A percentile compares a stretch with the other conserved stretches of the same genome.
Conservation (phyloP, 2,888 invertebrate genomes). For the Tetragnatha montana region DNA sequence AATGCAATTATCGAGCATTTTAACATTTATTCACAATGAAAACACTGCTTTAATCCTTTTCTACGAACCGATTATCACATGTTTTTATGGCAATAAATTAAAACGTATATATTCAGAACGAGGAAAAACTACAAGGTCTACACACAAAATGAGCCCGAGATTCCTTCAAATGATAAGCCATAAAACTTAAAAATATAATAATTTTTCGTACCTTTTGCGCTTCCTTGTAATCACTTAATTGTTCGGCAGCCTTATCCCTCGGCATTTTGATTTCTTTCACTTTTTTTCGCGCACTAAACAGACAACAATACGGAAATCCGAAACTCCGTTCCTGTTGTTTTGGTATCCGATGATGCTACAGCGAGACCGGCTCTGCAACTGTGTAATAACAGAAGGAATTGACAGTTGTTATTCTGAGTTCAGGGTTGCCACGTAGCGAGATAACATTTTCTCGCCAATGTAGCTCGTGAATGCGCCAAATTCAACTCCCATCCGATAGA, state of each 20-base stretch:
- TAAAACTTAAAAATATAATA: no score
- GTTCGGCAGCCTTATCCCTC: slow-evolving; percentile 69
- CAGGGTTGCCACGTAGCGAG: slow-evolving; percentile 2
- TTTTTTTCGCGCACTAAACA: background rate
- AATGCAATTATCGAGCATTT: no score
- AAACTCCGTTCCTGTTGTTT: background rate
- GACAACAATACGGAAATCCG: slow-evolving; percentile 6
- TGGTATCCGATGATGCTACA: background rate
- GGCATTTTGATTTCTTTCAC: slow-evolving; percentile 37
- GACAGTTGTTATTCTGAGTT: slow-evolving; percentile 11
- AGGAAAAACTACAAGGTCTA: no score
- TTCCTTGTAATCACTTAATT: slow-evolving; percentile 62
- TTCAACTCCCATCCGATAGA: background rate
- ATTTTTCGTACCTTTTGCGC: slow-evolving; percentile 28
- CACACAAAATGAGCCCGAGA: no score
- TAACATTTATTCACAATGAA: no score
- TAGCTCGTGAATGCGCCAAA: background rate
- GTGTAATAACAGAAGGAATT: background rate
- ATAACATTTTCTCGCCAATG: background rate
- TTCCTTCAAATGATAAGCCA: no score
- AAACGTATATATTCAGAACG: no score
- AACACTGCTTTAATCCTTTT: no score
- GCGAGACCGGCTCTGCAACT: background rate
- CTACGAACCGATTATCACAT: no score
- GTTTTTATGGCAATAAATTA: no score